Evolutionary conservation across 2,888 invertebrate species (phyloP), one percentile per base, ranked within the genome.

Genomic region (Drosophila fungiperda): DNA sequence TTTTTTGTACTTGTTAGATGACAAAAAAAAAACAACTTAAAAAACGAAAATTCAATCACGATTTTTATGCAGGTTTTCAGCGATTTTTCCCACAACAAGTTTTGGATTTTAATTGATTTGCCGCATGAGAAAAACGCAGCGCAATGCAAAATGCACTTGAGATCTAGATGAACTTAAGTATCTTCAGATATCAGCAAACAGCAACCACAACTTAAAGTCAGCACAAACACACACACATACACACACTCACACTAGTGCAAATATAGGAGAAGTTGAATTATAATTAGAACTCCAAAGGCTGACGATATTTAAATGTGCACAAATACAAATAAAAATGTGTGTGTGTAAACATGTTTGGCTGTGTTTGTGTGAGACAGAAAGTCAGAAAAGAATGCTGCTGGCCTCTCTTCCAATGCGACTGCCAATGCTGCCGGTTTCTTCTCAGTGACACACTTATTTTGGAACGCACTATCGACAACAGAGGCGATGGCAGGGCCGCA

Each of bases 131-230:
- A 86, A 80, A 79, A 78, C 66, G 40, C 57, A 76, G 67, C 38
- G 68, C 75, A 63, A 53, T 64, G 65, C 63, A 61, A 74, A 66
- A 64, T 85, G 80, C 83, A 82, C 87, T 85, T 85, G 89, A 78
- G 87, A 78, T 89, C 85, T 85, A 84, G 89, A 86, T 89, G 88
- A 87, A 89, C 88, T 87, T 83, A 89, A 76, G 78, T 62, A 64
- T 54, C 75, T 69, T 77, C 68, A 76, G 85, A 82, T 82, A 87
- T 73, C 52, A 54, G 42, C 59, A 60, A 50, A 20, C 45, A 71
- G 49, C 64, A 69, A 59, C 54, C 62, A 35, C n/a, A 32, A 36
- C 72, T 53, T 67, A 68, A 71, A 67, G 76, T 68, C 57, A 65
- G 40, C 73, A 66, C 23, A 69, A 74, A n/a, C 11, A 33, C 69